A percentile compares a stretch with the other conserved stretches of the same genome.
phyloP scores from a whole-genome alignment of 2,797 vertebrate genomes.

The Onychomys torridus region DNA sequence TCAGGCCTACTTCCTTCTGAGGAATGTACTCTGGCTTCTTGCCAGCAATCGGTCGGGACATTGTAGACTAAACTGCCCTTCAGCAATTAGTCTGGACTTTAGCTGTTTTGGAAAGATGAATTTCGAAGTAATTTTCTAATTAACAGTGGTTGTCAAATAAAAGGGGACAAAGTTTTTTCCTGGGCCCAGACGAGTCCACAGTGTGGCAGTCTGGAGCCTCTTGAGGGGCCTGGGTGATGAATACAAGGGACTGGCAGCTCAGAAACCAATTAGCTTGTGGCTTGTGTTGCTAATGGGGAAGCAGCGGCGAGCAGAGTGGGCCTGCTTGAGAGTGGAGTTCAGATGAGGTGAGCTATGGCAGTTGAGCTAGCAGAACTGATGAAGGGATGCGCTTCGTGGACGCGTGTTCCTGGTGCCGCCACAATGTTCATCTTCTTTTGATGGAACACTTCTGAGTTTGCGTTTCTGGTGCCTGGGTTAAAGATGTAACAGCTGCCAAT shows the following conservation, averaged over 20 bases:
- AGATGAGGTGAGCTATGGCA: constrained; percentile 73
- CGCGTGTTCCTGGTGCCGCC: constrained; percentile 63
- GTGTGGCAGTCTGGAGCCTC: not conserved
- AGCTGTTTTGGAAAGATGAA: constrained; percentile 65
- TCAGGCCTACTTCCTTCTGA: not conserved
- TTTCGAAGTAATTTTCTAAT: constrained; percentile 71
- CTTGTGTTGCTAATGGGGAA: constrained; percentile 75
- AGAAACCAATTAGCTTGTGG: constrained; percentile 80
- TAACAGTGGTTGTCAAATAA: constrained; percentile 26
- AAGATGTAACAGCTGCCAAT: not conserved
- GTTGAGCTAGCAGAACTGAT: constrained; percentile 79
- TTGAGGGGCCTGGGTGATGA: not conserved
- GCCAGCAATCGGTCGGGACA: not conserved
- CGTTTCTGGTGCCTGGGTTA: not conserved
- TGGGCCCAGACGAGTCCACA: not conserved
- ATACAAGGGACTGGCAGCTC: constrained; percentile 59
- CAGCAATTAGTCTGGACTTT: constrained; percentile 11
- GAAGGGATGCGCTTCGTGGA: constrained; percentile 80
- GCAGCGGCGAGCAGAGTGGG: constrained; percentile 67
- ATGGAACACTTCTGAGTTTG: constrained; percentile 74
- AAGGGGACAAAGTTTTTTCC: constrained; percentile 35
- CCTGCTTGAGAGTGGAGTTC: constrained; percentile 70
- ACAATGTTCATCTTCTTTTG: constrained; percentile 71
- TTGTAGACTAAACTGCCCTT: not conserved
- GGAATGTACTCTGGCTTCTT: constrained; percentile 10